phyloP scores from a whole-genome alignment of 1,140 invertebrate species.

The Penaeus indicus region DNA sequence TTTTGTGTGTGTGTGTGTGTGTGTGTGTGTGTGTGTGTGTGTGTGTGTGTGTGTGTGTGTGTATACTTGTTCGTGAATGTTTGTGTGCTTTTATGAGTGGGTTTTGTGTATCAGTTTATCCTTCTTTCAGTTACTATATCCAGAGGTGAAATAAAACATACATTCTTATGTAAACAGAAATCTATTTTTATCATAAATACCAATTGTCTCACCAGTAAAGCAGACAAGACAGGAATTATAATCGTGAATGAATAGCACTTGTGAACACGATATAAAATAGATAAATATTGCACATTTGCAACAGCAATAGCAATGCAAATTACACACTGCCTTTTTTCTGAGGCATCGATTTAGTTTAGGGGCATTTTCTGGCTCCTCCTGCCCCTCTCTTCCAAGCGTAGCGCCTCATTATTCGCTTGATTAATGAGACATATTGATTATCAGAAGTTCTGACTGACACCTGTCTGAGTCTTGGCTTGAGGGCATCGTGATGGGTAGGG shows the following conservation, averaged over 20 bases:
- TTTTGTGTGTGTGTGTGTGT: not conserved
- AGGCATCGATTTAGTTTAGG: too few species aligned
- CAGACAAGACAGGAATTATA: not conserved
- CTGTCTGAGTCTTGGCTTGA: too few species aligned
- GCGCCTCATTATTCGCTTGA: too few species aligned
- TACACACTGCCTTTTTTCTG: too few species aligned
- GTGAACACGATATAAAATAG: not conserved
- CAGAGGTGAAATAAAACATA: not conserved
- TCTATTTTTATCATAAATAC: not conserved
- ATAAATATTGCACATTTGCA: too few species aligned
- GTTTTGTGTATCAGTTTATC: not conserved
- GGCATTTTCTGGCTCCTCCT: too few species aligned
- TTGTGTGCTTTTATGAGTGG: not conserved
- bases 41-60: not conserved
- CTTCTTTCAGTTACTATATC: not conserved
- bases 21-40: not conserved
- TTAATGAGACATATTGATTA: too few species aligned
- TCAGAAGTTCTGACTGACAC: too few species aligned
- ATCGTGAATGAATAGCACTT: not conserved
- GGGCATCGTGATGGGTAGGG: too few species aligned
- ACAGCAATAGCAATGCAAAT: too few species aligned
- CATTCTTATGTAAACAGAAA: not conserved
- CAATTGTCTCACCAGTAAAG: not conserved
- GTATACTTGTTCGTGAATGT: not conserved
- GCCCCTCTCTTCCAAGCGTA: too few species aligned